These are phyloP conservation scores for Anableps anableps DNA, from an alignment of 2,797 vertebrate genomes.

Conservation along the genomic window DNA sequence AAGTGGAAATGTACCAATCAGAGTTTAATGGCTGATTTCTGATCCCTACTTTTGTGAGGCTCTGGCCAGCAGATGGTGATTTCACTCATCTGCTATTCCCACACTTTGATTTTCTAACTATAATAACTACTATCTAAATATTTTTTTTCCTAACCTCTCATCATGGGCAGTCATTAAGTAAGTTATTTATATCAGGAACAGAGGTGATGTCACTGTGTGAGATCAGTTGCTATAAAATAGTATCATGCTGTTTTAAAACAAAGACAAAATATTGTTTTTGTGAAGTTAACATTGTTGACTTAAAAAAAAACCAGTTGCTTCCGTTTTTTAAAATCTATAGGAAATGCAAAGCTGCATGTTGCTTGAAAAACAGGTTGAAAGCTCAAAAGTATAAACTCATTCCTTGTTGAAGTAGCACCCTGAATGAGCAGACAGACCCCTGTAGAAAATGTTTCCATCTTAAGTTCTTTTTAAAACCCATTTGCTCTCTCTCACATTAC, in stretches of 20 bases:
- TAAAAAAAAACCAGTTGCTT: background rate
- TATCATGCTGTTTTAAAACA: background rate
- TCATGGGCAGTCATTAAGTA: background rate
- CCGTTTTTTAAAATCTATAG: too few species aligned
- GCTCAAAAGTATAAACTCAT: background rate
- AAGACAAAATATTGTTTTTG: background rate
- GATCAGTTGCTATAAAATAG: background rate
- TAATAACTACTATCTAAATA: background rate
- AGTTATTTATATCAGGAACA: background rate
- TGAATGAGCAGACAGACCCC: background rate
- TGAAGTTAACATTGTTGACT: background rate
- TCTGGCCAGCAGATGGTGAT: background rate
- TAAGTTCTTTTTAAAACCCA: background rate
- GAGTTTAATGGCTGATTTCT: background rate
- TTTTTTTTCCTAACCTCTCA: background rate
- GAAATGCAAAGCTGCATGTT: background rate
- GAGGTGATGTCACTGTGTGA: background rate
- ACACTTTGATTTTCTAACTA: background rate
- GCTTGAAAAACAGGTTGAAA: background rate
- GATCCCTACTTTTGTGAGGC: background rate
- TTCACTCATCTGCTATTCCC: background rate
- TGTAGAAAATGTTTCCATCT: background rate
- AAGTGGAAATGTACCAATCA: background rate
- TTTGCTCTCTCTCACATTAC: background rate
- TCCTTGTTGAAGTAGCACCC: background rate